Base-by-base conservation (phyloP, 2,113 vertebrate genomes). In the Puffinus mauretanicus region DNA sequence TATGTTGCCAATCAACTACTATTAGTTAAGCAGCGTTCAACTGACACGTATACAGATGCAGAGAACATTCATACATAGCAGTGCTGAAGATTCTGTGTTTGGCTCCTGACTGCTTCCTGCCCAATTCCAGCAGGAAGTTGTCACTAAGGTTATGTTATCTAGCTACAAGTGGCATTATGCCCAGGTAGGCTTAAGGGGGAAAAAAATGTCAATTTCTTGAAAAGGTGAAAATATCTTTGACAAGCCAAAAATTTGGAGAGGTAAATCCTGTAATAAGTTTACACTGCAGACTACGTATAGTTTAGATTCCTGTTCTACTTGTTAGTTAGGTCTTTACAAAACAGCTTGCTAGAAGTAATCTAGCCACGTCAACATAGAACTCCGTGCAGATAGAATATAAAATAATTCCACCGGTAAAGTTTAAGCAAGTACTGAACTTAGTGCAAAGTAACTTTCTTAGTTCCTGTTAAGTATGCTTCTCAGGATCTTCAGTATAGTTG, bases 1-100 rank as follows among this genome's bases (percentile, higher is more conserved):
- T 96, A 96, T 91, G 80, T 70, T 96, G 95, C 92, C 90, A 96
- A n/a, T 96, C 94, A 97, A 79, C 86, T 90, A 29, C 85, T 88
- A 61, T 93, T 94, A 96, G 88, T 71, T 93, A 87, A 92, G 86
- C 88, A 44, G 69, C 29, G 11, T 89, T 91, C 34, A 80, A 47
- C 62, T 96, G 88, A 71, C 49, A 73, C 1, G 6, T 70, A 46
- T 51, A 65, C 81, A 85, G 89, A 80, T 67, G 87, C 40, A 70
- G 66, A 75, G 85, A 85, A 61, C 15, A 11, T 54, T 76, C 2
- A 3, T 60, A 11, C 7, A 11, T 26, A 46, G 42, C 32, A 52
- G 77, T 82, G 51, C 52, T 80, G 67, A 93, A 80, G 77, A 77
- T 73, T 22, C n/a, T 88, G 34, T 54, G 38, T 67, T 83, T 90